Evolutionary conservation across 2,797 vertebrate genomes (phyloP).

Genomic region (Philypnodon macrostomus): DNA sequence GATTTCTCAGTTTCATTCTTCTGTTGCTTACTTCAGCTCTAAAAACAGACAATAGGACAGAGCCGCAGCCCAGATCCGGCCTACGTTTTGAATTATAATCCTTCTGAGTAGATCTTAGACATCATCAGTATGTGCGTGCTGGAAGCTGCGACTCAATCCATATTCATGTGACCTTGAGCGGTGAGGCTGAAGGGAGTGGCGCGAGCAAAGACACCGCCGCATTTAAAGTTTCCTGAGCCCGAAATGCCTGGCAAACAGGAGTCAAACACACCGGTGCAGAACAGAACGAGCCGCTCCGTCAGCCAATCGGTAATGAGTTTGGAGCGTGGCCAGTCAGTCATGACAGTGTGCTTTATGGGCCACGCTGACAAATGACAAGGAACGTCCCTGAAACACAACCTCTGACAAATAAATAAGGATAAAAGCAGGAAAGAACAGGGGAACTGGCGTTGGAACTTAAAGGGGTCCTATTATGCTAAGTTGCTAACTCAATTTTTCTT

Average conservation of each 20-base stretch:
- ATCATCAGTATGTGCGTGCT: slow-evolving; percentile 69
- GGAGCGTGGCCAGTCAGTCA: slow-evolving; percentile 73
- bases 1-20: slow-evolving; percentile 2
- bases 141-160: slow-evolving; percentile 78
- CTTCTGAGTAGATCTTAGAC: slow-evolving; percentile 76
- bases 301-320: slow-evolving; percentile 76
- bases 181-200: slow-evolving; percentile 58
- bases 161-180: slow-evolving; percentile 93
- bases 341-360: slow-evolving; percentile 77
- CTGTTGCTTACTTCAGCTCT: slow-evolving; percentile 10
- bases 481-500: too few relatives aligned
- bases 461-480: too few relatives aligned
- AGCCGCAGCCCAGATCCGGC: slow-evolving; percentile 61
- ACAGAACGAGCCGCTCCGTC: slow-evolving; percentile 72
- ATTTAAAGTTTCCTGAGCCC: slow-evolving; percentile 73
- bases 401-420: slow-evolving; percentile 77
- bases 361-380: slow-evolving; percentile 62
- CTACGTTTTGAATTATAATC: slow-evolving; percentile 68
- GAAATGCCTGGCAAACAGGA: slow-evolving; percentile 72
- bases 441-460: slow-evolving; percentile 37
- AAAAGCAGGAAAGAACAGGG: slow-evolving; percentile 58
- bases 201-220: slow-evolving; percentile 53
- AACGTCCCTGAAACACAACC: slow-evolving; percentile 72
- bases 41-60: slow-evolving; percentile 52
- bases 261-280: slow-evolving; percentile 69